Base-by-base conservation (phyloP, 2,113 vertebrate species). In the Ictalurus punctatus region DNA sequence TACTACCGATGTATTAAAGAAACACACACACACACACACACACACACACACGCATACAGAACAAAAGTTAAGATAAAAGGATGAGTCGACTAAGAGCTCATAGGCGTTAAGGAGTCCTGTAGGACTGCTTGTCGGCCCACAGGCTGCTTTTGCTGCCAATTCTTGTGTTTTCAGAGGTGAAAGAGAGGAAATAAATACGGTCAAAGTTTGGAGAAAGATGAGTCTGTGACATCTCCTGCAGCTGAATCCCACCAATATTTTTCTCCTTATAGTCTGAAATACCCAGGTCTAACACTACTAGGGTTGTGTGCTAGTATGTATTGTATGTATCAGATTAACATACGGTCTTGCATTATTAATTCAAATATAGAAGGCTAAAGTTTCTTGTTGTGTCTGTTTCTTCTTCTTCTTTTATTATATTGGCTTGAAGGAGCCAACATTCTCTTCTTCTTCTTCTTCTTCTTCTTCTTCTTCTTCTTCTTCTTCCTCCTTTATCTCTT, bases 161-260 rank as follows among this genome's bases (percentile, higher is more conserved):
- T 30, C 27, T 17, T 27, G 19, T 85, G 78, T 10, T 92, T 74
- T 79, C 90, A 92, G 89, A 89, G 84, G 89, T 82, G 81, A 84
- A 90, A 88, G 83, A 85, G 83, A 91, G 89, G 81, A 92, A 86
- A 92, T 91, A 71, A 83, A 87, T n/a, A 82, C 74, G 91, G 92
- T 92, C 92, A 81, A 63, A 27, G 58, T 30, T 40, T 48, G 84
- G 56, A 83, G 14, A 34, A 56, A 76, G 37, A 65, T 79, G 27
- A 84, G 86, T 74, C 13, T 25, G 44, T 73, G 86, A 80, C 73
- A 56, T 61, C 48, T 44, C 86, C 12, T 63, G 83, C 37, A 85
- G 86, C 13, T 58, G 7, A 73, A 65, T 37, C 65, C 16, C 2
- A 52, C n/a, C 1, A 37, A 37, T 34, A 52, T 82, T 58, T 89